Conservation (phyloP, 2,113 vertebrate genomes). For the Ondatra zibethicus region DNA sequence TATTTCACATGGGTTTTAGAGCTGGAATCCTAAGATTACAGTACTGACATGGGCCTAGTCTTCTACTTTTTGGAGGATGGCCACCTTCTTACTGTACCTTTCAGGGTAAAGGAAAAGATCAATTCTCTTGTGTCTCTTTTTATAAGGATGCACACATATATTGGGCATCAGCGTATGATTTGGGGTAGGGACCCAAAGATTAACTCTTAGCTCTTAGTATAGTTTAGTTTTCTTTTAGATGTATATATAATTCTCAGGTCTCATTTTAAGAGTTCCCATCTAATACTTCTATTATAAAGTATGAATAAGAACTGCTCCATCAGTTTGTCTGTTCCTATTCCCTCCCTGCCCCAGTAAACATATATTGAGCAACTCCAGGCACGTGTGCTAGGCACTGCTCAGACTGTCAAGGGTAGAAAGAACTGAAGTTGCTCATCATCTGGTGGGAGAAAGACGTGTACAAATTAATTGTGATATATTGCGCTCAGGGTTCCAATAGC, state of each 20-base stretch:
- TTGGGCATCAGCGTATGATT: not conserved
- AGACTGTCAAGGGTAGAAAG: not conserved
- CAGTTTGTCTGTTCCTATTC: not conserved
- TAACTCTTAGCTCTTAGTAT: not conserved
- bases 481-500: not conserved
- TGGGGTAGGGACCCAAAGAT: not conserved
- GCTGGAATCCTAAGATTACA: not conserved
- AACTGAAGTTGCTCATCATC: not conserved
- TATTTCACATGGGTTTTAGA: not conserved
- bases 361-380: not conserved
- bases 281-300: constrained; percentile 13
- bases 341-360: not conserved
- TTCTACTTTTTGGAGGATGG: not conserved
- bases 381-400: not conserved
- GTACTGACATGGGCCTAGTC: not conserved
- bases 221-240: not conserved
- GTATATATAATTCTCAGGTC: not conserved
- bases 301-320: not conserved
- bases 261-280: not conserved
- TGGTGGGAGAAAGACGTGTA: not conserved
- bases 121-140: not conserved
- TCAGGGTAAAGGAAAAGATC: not conserved
- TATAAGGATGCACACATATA: not conserved
- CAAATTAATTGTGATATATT: not conserved
- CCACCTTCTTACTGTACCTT: not conserved